Conservation (phyloP, 2,113 vertebrate species). For the Silurus meridionalis region DNA sequence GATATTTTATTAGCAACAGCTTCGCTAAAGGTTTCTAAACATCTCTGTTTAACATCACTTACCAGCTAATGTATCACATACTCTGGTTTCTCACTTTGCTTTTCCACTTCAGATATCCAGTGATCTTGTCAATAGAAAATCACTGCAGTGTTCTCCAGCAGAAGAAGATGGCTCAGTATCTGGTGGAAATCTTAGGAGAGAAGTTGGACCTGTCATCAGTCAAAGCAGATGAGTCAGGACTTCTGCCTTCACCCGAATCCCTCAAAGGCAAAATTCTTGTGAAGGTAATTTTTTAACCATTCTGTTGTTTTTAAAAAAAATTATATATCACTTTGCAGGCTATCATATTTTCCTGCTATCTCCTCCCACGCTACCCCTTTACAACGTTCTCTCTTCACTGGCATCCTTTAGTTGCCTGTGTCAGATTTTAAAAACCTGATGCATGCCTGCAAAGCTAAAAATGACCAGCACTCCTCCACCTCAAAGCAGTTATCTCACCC, state of each 20-base stretch:
- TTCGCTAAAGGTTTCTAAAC: constrained; percentile 48
- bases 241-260: constrained; percentile 85
- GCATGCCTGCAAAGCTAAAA: too few species aligned
- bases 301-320: too few species aligned
- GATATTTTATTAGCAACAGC: constrained; percentile 24
- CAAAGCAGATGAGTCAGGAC: constrained; percentile 71
- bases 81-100: not conserved
- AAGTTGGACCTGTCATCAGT: constrained; percentile 88
- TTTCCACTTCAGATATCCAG: constrained; percentile 79
- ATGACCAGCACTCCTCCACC: too few species aligned
- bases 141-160: constrained; percentile 95
- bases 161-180: constrained; percentile 96
- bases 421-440: too few species aligned
- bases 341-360: too few species aligned
- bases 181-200: constrained; percentile 87
- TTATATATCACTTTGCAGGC: too few species aligned
- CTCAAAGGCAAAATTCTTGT: constrained; percentile 93
- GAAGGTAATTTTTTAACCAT: constrained; percentile 76
- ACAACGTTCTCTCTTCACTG: too few species aligned
- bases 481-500: too few species aligned
- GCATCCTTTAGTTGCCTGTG: too few species aligned
- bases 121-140: constrained; percentile 97
- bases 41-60: not conserved
- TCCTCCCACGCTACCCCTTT: too few species aligned
- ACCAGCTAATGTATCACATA: not conserved